phyloP scores from a whole-genome alignment of 2,888 invertebrate species.

The Slavum lentiscoides region DNA sequence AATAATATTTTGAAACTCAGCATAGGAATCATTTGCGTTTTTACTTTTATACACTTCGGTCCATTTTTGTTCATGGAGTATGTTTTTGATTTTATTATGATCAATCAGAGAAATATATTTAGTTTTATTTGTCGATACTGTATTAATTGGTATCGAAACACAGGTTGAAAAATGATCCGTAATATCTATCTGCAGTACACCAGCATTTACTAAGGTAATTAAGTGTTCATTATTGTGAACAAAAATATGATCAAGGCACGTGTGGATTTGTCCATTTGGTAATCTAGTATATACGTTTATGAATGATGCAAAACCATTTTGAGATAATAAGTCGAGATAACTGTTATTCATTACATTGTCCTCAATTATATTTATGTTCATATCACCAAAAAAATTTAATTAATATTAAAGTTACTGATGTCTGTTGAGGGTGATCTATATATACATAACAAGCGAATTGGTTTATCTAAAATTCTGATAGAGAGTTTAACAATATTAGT shows the following conservation, averaged over 20 bases:
- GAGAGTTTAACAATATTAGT: too few relatives aligned
- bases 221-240: neutral
- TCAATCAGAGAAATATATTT: conserved; percentile 4
- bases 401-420: neutral
- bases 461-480: neutral
- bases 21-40: too few relatives aligned
- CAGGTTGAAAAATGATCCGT: neutral
- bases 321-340: conserved; percentile 3
- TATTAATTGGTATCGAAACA: conserved; percentile 15
- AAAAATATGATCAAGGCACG: conserved; percentile 6
- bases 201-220: neutral
- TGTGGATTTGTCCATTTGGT: neutral
- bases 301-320: conserved; percentile 10
- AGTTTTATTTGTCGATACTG: neutral
- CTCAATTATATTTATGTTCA: conserved; percentile 18
- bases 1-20: too few relatives aligned
- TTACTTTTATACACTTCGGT: too few relatives aligned
- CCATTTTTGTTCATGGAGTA: neutral
- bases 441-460: conserved; percentile 10
- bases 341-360: conserved; percentile 7
- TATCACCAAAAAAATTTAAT: too few relatives aligned
- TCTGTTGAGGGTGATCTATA: conserved; percentile 23
- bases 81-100: neutral
- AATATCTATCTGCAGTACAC: conserved; percentile 2
- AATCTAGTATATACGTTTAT: neutral